phyloP scores from a whole-genome alignment of 2,113 vertebrate genomes.

The Camelus dromedarius region DNA sequence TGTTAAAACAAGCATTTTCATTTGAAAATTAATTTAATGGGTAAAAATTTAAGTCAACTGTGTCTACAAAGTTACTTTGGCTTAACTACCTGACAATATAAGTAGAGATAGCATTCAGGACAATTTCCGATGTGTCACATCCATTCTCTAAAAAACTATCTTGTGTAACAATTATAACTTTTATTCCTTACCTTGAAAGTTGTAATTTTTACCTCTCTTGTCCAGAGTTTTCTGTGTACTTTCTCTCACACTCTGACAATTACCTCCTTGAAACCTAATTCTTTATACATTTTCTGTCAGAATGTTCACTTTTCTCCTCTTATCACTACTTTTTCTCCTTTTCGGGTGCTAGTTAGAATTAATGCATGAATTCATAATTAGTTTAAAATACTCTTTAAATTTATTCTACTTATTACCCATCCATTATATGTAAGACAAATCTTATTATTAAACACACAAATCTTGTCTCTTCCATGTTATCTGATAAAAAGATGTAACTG shows the following conservation, averaged over 20 bases:
- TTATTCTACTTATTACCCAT: slow-evolving; percentile 49
- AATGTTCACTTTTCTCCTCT: background rate
- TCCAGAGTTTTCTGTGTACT: slow-evolving; percentile 42
- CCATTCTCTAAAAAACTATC: background rate
- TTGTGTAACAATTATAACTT: slow-evolving; percentile 2
- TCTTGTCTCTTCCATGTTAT: background rate
- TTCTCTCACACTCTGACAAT: background rate
- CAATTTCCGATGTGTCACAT: background rate
- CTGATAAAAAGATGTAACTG: background rate
- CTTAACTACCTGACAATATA: background rate
- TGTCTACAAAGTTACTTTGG: background rate
- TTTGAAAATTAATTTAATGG: background rate
- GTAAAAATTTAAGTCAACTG: background rate
- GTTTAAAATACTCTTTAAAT: slow-evolving; percentile 62
- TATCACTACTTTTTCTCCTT: background rate
- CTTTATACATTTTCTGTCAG: slow-evolving; percentile 25
- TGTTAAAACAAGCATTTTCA: background rate
- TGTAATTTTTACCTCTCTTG: slow-evolving; percentile 20
- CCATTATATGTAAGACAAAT: slow-evolving; percentile 62
- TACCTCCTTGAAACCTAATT: background rate
- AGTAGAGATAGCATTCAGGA: background rate
- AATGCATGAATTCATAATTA: slow-evolving; percentile 57
- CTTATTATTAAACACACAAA: slow-evolving; percentile 51
- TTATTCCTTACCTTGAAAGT: background rate
- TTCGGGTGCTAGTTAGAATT: slow-evolving; percentile 37